Percentiles rank a stretch among this genome's conserved stretches.
Evolutionary conservation across 2,113 vertebrate genomes (phyloP).

Genomic region (Psilopogon haemacephalus): DNA sequence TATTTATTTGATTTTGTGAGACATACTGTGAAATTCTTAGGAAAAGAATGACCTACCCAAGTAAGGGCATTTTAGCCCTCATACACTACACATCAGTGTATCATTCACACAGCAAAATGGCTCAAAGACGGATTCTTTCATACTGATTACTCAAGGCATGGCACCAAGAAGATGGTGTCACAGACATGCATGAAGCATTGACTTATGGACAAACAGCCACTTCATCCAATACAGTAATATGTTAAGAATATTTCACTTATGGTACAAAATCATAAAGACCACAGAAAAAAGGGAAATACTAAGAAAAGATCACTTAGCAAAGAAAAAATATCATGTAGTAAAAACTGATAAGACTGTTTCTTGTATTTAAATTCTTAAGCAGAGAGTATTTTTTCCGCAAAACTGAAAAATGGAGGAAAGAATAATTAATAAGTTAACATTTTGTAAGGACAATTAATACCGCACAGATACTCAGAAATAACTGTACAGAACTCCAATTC

Average conservation of each 20-base stretch:
- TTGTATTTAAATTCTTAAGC: background rate
- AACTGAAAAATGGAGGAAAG: background rate
- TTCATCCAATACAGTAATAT: background rate
- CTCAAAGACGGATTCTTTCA: background rate
- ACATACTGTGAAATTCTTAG: background rate
- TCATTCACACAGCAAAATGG: background rate
- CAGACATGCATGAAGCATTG: background rate
- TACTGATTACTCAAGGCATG: background rate
- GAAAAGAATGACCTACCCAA: background rate
- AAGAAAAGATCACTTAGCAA: background rate
- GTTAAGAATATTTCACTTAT: background rate
- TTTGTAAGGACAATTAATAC: background rate
- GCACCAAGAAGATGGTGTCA: background rate
- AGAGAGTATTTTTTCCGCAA: background rate
- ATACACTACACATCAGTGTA: background rate
- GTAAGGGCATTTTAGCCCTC: background rate
- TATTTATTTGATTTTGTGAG: background rate
- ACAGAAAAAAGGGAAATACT: background rate
- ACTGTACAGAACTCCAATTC: background rate
- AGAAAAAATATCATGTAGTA: background rate
- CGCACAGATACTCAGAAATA: background rate
- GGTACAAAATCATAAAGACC: background rate
- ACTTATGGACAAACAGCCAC: background rate
- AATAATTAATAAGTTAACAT: background rate
- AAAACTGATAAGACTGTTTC: background rate